A percentile compares a stretch with the other conserved stretches of the same genome.
Conservation (phyloP, 2,888 invertebrate species). For the Lasioglossum zephyrum region DNA sequence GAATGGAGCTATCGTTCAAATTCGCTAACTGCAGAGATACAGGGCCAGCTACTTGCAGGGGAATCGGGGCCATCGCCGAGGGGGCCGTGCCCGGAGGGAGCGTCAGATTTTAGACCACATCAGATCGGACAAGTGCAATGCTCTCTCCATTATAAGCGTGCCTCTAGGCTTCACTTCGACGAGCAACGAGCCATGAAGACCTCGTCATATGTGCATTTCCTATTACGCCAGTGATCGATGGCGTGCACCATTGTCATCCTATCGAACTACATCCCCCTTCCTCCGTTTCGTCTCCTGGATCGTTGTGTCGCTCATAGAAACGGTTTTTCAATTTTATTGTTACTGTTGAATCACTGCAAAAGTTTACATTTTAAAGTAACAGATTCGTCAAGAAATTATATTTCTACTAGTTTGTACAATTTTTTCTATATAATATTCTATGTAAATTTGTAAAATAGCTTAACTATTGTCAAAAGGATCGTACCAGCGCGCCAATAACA, state of each 20-base stretch:
- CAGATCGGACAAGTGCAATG: slow-evolving; percentile 78
- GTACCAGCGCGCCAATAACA: too few relatives aligned
- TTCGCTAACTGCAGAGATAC: slow-evolving; percentile 76
- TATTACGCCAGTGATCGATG: slow-evolving; percentile 66
- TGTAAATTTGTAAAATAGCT: too few relatives aligned
- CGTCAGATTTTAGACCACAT: slow-evolving; percentile 80
- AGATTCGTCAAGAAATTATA: too few relatives aligned
- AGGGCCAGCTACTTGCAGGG: slow-evolving; percentile 72
- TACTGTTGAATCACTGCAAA: not conserved
- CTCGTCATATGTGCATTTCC: slow-evolving; percentile 80
- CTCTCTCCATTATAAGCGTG: slow-evolving; percentile 72
- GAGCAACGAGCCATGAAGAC: slow-evolving; percentile 81
- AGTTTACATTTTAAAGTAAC: too few relatives aligned
- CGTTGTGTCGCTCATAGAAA: not conserved
- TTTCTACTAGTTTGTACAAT: too few relatives aligned
- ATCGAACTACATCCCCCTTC: slow-evolving; percentile 19
- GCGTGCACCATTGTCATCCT: slow-evolving; percentile 38
- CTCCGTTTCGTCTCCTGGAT: not conserved
- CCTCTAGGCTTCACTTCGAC: slow-evolving; percentile 68
- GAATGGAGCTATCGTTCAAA: slow-evolving; percentile 78
- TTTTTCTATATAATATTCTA: too few relatives aligned
- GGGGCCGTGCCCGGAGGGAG: slow-evolving; percentile 71
- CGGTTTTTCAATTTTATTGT: not conserved
- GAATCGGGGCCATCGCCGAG: slow-evolving; percentile 71
- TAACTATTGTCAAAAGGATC: too few relatives aligned